Evolutionary conservation across 2,797 vertebrate species (phyloP).

Genomic region (Labeo calbasu): DNA sequence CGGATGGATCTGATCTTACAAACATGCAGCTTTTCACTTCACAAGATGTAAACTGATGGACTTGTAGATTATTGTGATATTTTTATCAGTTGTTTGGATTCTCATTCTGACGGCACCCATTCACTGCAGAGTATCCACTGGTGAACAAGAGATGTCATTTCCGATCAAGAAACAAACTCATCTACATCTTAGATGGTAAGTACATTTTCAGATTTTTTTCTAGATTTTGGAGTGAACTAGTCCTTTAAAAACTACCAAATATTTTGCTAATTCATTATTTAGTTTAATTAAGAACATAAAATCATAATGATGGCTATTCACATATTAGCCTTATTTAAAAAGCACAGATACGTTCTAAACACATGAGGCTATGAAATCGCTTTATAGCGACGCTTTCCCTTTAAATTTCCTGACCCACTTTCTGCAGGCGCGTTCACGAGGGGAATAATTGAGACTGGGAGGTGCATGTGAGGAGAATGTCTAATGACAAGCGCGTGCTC

Average conservation of each 20-base stretch:
- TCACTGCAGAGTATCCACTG: background rate
- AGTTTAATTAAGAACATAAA: too few relatives aligned
- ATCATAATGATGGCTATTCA: too few relatives aligned
- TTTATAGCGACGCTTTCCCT: constrained; percentile 53
- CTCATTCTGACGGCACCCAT: background rate
- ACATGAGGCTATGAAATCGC: background rate
- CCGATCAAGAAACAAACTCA: background rate
- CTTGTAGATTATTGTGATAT: too few relatives aligned
- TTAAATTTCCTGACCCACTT: constrained; percentile 83
- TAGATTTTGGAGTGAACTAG: background rate
- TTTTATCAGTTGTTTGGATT: too few relatives aligned
- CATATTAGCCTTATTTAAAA: too few relatives aligned
- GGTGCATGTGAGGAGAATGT: constrained; percentile 79
- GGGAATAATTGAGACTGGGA: constrained; percentile 78
- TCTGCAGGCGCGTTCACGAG: constrained; percentile 69
- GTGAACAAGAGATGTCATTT: background rate
- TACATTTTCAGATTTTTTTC: background rate
- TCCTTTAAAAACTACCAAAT: background rate
- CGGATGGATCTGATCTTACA: too few relatives aligned
- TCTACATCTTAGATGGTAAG: background rate
- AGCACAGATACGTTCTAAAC: background rate
- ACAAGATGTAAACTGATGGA: too few relatives aligned
- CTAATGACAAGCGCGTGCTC: constrained; percentile 63
- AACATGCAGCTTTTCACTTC: too few relatives aligned
- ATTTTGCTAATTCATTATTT: too few relatives aligned